These are phyloP conservation scores for Oedothorax gibbosus DNA, from an alignment of 1,140 invertebrate species.

Conservation along the genomic window DNA sequence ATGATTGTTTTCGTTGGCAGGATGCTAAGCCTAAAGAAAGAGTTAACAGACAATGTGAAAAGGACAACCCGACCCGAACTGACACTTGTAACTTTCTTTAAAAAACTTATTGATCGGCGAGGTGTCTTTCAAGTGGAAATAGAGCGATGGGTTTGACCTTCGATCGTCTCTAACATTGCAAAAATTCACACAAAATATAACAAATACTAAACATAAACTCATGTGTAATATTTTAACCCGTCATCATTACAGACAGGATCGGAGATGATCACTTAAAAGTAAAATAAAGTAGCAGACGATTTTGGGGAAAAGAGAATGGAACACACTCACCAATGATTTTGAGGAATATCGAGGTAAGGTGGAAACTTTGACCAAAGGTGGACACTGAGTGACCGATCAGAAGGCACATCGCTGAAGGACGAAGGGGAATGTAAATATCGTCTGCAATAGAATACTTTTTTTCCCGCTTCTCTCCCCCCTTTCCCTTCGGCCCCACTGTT, in stretches of 20 bases:
- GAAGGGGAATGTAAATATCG: constrained; percentile 42
- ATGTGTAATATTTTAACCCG: no score
- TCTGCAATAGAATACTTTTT: constrained; percentile 7
- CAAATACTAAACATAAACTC: no score
- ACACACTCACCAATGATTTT: constrained; percentile 29
- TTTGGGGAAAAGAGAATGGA: background rate
- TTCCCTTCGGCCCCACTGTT: background rate
- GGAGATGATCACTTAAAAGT: no score
- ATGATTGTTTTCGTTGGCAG: no score
- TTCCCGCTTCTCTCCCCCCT: background rate
- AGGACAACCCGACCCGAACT: no score
- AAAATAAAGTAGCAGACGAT: no score
- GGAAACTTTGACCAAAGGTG: constrained; percentile 48
- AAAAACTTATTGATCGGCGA: background rate
- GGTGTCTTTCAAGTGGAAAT: background rate
- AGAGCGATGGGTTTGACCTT: background rate
- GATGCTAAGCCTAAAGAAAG: no score
- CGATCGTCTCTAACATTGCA: no score
- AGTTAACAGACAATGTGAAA: no score
- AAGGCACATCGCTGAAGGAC: constrained; percentile 33
- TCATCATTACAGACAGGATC: no score
- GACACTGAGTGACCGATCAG: constrained; percentile 41
- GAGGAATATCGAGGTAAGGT: constrained; percentile 28
- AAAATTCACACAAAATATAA: no score
- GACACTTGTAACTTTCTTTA: no score